Conservation (phyloP, 2,113 vertebrate genomes). For the Notechis scutatus region DNA sequence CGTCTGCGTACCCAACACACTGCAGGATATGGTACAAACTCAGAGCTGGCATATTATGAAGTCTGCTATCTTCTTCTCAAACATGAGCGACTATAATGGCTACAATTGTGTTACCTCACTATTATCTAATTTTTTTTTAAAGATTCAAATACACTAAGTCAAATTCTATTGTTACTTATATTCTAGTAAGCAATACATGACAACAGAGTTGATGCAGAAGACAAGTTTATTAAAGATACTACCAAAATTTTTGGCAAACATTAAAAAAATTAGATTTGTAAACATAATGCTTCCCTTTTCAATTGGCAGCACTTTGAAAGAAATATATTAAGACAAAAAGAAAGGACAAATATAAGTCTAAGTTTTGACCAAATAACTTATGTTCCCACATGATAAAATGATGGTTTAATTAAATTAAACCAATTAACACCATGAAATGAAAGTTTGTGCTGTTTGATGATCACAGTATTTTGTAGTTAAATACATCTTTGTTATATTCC, state of each 20-base stretch:
- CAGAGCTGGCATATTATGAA: background rate
- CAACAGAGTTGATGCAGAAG: conserved; percentile 57
- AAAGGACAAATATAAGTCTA: conserved; percentile 61
- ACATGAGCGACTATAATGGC: background rate
- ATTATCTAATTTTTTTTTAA: background rate
- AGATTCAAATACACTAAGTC: background rate
- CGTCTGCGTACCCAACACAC: background rate
- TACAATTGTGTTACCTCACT: background rate
- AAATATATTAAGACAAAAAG: conserved; percentile 54
- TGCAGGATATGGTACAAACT: background rate
- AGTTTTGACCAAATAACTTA: conserved; percentile 62
- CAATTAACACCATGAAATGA: conserved; percentile 66
- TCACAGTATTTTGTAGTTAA: conserved; percentile 74
- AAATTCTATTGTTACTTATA: conserved; percentile 1
- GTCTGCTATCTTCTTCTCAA: background rate
- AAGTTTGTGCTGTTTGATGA: conserved; percentile 72
- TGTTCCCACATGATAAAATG: conserved; percentile 68
- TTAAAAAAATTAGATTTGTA: conserved; percentile 67
- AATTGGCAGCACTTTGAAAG: conserved; percentile 70
- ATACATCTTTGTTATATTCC: conserved; percentile 70
- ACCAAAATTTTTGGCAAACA: conserved; percentile 70
- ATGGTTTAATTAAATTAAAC: conserved; percentile 63
- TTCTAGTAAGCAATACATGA: conserved; percentile 52
- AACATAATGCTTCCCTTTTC: conserved; percentile 75
- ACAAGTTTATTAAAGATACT: conserved; percentile 64